These are phyloP conservation scores for Probosciger aterrimus DNA, from an alignment of 2,113 vertebrate genomes.

Conservation along the genomic window DNA sequence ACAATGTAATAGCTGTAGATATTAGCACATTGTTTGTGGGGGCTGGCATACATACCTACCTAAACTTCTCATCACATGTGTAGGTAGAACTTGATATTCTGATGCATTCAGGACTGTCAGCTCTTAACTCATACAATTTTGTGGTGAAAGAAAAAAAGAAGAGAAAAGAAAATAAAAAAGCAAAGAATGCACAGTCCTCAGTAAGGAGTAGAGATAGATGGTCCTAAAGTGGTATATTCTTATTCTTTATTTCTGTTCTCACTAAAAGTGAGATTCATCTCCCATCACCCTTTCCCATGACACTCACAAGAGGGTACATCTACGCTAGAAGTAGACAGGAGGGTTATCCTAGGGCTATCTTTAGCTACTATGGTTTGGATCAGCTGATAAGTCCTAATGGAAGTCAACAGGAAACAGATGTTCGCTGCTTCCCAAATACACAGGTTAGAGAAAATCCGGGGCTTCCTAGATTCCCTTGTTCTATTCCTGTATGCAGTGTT, in stretches of 20 bases:
- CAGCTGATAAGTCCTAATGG: neutral
- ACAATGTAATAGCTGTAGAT: neutral
- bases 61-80: neutral
- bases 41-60: neutral
- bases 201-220: neutral
- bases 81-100: neutral
- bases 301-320: neutral
- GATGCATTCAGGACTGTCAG: neutral
- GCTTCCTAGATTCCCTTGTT: neutral
- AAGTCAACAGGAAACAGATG: neutral
- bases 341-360: neutral
- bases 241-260: neutral
- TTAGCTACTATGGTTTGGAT: neutral
- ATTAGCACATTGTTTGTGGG: neutral
- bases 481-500: neutral
- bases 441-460: neutral
- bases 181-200: neutral
- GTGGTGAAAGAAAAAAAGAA: neutral
- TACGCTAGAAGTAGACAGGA: neutral
- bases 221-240: neutral
- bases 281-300: neutral
- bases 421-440: neutral
- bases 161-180: neutral
- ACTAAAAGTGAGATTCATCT: neutral
- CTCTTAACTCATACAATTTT: neutral